Percentiles rank a stretch among this genome's conserved stretches.
Evolutionary conservation across 2,113 vertebrate genomes (phyloP).

Genomic region (Apistogramma diplotaenia): DNA sequence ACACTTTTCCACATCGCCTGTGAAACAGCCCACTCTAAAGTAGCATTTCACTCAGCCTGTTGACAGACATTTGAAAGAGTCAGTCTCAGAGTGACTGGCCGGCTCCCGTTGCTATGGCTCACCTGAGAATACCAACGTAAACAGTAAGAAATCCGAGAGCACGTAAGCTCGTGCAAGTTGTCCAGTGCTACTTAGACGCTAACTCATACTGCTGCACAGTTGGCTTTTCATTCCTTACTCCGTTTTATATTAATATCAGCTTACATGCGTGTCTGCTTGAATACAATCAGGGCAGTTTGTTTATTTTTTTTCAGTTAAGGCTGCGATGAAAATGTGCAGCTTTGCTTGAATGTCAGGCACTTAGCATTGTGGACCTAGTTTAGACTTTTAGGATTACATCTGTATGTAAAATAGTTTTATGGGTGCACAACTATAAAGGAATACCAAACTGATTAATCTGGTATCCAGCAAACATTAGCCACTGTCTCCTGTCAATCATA

Average conservation of each 20-base stretch:
- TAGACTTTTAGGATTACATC: not conserved
- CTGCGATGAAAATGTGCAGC: not conserved
- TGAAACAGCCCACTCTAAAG: not conserved
- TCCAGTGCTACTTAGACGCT: not conserved
- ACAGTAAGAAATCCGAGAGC: not conserved
- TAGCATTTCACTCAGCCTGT: not conserved
- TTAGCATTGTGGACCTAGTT: not conserved
- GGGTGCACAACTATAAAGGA: no score
- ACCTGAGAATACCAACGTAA: not conserved
- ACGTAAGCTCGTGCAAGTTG: not conserved
- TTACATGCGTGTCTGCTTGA: not conserved
- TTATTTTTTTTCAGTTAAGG: not conserved
- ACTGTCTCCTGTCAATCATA: not conserved
- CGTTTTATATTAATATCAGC: not conserved
- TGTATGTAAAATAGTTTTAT: no score
- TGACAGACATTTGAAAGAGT: slow-evolving; percentile 15
- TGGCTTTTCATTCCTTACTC: not conserved
- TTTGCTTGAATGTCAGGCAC: not conserved
- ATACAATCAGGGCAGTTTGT: not conserved
- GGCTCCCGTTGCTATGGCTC: not conserved
- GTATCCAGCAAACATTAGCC: no score
- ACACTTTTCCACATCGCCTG: not conserved
- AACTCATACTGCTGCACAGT: not conserved
- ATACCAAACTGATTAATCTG: no score
- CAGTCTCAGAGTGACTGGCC: not conserved